Evolutionary conservation across 2,113 vertebrate genomes (phyloP).

Genomic region (Condylura cristata): DNA sequence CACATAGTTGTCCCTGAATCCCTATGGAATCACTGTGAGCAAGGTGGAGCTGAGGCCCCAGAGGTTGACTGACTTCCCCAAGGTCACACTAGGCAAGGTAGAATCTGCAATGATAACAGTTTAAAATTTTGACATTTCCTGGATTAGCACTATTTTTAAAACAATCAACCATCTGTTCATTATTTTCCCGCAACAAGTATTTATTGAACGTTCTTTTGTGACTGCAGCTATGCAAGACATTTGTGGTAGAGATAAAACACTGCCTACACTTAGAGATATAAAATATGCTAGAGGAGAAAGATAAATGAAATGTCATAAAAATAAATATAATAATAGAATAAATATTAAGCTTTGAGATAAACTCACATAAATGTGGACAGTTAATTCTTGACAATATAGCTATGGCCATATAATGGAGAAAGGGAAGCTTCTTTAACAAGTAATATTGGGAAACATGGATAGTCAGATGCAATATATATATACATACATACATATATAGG

Average conservation of each 20-base stretch:
- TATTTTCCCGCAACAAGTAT: not conserved
- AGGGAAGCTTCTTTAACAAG: too few species aligned
- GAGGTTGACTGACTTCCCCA: not conserved
- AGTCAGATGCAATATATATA: too few species aligned
- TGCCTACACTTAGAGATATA: not conserved
- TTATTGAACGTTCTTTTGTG: slow-evolving; percentile 17
- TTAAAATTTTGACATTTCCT: not conserved
- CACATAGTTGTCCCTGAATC: too few species aligned
- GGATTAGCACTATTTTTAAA: not conserved
- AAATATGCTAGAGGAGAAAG: not conserved
- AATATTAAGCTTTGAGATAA: too few species aligned
- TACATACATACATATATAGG: too few species aligned
- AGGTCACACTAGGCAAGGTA: not conserved
- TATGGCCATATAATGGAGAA: too few species aligned
- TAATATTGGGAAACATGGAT: too few species aligned
- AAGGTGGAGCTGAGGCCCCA: not conserved
- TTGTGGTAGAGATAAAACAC: slow-evolving; percentile 8
- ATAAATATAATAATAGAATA: not conserved
- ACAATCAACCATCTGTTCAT: not conserved
- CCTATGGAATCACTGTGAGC: not conserved
- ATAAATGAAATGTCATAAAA: not conserved
- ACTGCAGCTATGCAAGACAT: not conserved
- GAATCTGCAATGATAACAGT: not conserved
- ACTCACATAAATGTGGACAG: too few species aligned
- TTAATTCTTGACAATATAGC: too few species aligned